Conservation (phyloP, 2,797 vertebrate genomes). For the Pangasius sanitwongsei region DNA sequence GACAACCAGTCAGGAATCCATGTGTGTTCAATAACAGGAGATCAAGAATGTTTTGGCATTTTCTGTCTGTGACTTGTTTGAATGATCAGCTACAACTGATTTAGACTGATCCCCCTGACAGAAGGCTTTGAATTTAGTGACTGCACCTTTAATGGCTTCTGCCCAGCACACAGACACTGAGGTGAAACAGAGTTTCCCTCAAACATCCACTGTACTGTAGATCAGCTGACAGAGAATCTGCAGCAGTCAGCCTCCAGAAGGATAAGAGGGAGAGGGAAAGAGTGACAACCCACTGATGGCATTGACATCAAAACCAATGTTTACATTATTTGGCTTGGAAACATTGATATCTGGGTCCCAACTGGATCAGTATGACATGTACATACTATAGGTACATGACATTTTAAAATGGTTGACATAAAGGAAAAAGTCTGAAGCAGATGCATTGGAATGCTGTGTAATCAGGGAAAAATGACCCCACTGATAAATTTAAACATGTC, state of each 20-base stretch:
- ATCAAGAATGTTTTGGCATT: not conserved
- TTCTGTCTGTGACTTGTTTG: not conserved
- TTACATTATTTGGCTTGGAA: not conserved
- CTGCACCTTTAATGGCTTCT: constrained; percentile 30
- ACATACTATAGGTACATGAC: not conserved
- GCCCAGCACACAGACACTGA: constrained; percentile 4
- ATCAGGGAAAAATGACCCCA: not conserved
- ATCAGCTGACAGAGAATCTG: not conserved
- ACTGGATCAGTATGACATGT: not conserved
- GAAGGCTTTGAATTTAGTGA: not conserved
- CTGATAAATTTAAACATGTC: not conserved
- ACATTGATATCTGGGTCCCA: not conserved
- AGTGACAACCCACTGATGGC: not conserved
- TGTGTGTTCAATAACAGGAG: not conserved
- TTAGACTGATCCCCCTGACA: not conserved
- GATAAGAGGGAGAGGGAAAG: not conserved
- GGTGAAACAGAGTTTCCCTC: not conserved
- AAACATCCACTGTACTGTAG: not conserved
- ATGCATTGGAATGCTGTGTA: not conserved
- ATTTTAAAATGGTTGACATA: not conserved
- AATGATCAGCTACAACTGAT: not conserved
- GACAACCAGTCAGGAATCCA: not conserved
- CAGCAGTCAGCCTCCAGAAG: not conserved
- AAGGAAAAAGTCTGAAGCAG: not conserved
- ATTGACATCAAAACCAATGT: not conserved